These are phyloP conservation scores for Caradrina kadenii DNA, from an alignment of 2,888 invertebrate genomes.

Conservation along the genomic window DNA sequence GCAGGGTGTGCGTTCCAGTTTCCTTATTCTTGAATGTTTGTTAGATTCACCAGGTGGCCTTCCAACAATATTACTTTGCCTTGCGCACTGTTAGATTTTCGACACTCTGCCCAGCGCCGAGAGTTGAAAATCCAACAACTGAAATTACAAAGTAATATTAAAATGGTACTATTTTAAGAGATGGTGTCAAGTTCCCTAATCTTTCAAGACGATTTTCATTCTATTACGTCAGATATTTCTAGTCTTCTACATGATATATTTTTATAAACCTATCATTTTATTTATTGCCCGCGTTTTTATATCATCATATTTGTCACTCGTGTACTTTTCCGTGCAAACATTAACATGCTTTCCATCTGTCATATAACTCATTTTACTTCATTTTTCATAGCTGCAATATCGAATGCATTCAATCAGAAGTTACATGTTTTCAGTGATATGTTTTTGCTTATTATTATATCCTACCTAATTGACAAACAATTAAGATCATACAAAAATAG, in stretches of 20 bases:
- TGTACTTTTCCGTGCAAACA: too few relatives aligned
- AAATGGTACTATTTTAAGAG: too few relatives aligned
- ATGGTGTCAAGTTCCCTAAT: background rate
- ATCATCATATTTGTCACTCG: background rate
- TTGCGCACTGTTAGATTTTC: too few relatives aligned
- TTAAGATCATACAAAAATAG: slow-evolving; percentile 76
- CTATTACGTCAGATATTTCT: background rate
- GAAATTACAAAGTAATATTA: too few relatives aligned
- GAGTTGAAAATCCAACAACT: too few relatives aligned
- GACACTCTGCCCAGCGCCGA: too few relatives aligned
- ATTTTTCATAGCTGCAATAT: background rate
- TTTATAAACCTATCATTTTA: background rate
- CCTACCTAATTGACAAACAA: slow-evolving; percentile 76
- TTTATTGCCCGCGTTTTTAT: background rate
- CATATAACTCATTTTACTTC: background rate
- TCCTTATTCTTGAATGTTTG: background rate
- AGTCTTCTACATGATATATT: too few relatives aligned
- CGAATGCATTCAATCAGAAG: slow-evolving; percentile 13
- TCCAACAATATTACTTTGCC: too few relatives aligned
- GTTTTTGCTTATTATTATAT: slow-evolving; percentile 67
- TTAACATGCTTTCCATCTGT: background rate
- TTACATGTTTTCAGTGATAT: slow-evolving; percentile 71
- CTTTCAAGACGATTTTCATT: background rate
- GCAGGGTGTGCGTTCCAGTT: background rate
- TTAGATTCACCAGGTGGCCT: background rate